phyloP scores from a whole-genome alignment of 1,140 invertebrate species.

The Oppia nitens region DNA sequence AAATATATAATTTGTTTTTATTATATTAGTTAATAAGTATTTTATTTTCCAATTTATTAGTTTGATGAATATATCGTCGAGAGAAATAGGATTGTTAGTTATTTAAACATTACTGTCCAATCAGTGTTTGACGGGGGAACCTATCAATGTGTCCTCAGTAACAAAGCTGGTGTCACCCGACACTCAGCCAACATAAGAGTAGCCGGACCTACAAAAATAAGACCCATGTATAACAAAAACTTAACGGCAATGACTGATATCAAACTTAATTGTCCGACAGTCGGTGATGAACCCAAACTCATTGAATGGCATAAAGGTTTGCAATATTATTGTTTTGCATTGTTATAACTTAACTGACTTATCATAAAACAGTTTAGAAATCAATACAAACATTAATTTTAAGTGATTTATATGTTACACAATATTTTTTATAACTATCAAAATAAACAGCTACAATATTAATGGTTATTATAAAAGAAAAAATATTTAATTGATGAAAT shows the following conservation, averaged over 20 bases:
- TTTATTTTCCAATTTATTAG: constrained; percentile 1
- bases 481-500: too few species aligned
- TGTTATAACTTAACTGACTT: too few species aligned
- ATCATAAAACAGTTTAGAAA: too few species aligned
- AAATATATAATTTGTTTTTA: too few species aligned
- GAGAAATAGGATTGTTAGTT: constrained; percentile 26
- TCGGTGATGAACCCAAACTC: constrained; percentile 23
- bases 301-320: constrained; percentile 35
- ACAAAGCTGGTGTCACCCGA: constrained; percentile 27
- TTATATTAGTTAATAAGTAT: background rate
- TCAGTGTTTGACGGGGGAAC: constrained; percentile 29
- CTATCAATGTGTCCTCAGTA: constrained; percentile 29
- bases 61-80: constrained; percentile 23
- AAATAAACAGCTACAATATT: too few species aligned
- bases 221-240: constrained; percentile 31
- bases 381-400: too few species aligned
- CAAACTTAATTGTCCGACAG: constrained; percentile 24
- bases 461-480: too few species aligned
- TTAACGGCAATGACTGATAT: constrained; percentile 32
- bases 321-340: too few species aligned
- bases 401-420: too few species aligned
- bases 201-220: constrained; percentile 29
- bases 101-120: constrained; percentile 31
- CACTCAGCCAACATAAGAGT: constrained; percentile 22
- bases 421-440: too few species aligned